Conservation (phyloP, 2,888 invertebrate genomes). For the Eucriotettix oculatus region DNA sequence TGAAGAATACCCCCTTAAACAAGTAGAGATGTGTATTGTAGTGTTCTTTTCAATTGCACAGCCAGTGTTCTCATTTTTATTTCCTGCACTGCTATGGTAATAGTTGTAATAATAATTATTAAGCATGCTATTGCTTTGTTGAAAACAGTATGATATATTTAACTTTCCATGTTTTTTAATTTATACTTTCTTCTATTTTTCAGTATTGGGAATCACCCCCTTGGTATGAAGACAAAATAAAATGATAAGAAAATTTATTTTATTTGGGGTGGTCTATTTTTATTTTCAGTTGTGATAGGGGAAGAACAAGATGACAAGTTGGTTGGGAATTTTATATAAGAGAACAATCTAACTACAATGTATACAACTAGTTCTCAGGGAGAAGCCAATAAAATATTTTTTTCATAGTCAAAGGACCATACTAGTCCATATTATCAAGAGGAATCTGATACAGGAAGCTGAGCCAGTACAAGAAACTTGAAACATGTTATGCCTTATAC, state of each 20-base stretch:
- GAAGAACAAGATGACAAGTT: not conserved
- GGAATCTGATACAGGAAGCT: not conserved
- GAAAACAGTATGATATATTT: not conserved
- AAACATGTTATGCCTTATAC: conserved; percentile 13
- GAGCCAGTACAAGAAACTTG: conserved; percentile 10
- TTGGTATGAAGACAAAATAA: conserved; percentile 8
- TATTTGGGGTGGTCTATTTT: conserved; percentile 8
- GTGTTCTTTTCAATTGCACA: too few species aligned
- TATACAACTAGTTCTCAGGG: conserved; percentile 11
- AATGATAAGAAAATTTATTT: conserved; percentile 7
- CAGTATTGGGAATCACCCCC: conserved; percentile 9
- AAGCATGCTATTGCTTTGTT: not conserved
- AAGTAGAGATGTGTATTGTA: too few species aligned
- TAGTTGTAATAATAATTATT: too few species aligned
- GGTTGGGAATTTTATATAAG: not conserved
- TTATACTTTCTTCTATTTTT: not conserved
- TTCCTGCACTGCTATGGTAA: too few species aligned
- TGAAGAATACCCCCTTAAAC: too few species aligned
- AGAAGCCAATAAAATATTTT: conserved; percentile 8
- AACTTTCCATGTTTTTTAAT: not conserved
- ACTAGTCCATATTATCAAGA: not conserved
- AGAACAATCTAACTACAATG: conserved; percentile 1
- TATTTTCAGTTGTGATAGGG: not conserved
- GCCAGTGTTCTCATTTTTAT: too few species aligned
- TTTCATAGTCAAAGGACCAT: conserved; percentile 6